Base-by-base conservation (phyloP, 2,113 vertebrate genomes). In the Bambusicola thoracicus region DNA sequence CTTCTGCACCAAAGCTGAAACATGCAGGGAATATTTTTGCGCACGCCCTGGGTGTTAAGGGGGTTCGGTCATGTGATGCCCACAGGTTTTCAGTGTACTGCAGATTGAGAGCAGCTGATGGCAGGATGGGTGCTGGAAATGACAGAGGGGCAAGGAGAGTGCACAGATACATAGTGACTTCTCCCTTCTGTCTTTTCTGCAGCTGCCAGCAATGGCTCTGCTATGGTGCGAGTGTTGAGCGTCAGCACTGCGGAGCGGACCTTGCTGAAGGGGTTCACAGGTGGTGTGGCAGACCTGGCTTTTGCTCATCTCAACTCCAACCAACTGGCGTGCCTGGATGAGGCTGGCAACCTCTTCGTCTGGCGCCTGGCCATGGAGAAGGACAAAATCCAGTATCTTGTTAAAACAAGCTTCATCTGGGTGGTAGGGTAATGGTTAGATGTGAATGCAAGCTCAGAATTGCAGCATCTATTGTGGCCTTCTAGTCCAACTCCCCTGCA, bases 271-370 rank as follows among this genome's bases (percentile, higher is more conserved):
- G 99, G 99, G 72, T 99, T 99, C 96, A 99, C 98, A 0, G 99
- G 99, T 2, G 98, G 98, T 0, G 98, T 99, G 93, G 99, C 99
- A 67, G 99, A 99, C 97, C 97, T 99, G 97, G 99, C 99, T 43
- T 99, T 99, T 29, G 99, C 99, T 81, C 99, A 99, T 78, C 98
- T 99, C 58, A 99, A 99, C 97, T 99, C 99, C 63, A 98, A 98
- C 78, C 98, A 99, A 87, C 94, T 99, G 95, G 99, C 99, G 11
- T 99, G 99, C 69, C 97, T 99, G 24, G 99, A 99, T 85, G 99
- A 99, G 96, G 98, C 99, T 1, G 99, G 99, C 75, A 99, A 98
- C 97, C 98, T 99, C 70, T 99, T 99, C 72, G 99, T 99, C 38
- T 99, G 99, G 99, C 98, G 98, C 91, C 98, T 99, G 91, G 98